Percentiles rank a stretch among this genome's conserved stretches.
Conservation (phyloP, 2,797 vertebrate genomes). For the Lepilemur ruficaudatus region DNA sequence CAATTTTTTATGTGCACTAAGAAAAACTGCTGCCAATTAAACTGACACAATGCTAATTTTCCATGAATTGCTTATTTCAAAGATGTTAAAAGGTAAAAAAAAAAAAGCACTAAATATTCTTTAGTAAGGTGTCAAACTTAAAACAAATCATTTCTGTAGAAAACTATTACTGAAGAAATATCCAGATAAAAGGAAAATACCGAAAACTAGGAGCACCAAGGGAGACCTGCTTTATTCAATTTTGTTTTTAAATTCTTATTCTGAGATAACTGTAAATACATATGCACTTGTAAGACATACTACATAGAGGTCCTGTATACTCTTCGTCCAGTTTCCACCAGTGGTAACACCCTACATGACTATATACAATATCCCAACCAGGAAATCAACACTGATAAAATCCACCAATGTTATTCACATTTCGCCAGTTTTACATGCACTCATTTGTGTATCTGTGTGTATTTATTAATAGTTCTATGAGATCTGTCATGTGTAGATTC, state of each 20-base stretch:
- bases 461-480: neutral
- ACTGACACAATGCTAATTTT: neutral
- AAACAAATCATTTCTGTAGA: slow-evolving; percentile 36
- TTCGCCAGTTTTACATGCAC: neutral
- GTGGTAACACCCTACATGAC: neutral
- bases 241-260: neutral
- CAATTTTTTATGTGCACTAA: neutral
- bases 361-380: neutral
- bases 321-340: neutral
- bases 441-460: neutral
- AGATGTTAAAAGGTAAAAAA: neutral
- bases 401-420: neutral
- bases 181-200: slow-evolving; percentile 19
- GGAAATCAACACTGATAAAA: neutral
- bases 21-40: neutral
- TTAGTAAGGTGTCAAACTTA: neutral
- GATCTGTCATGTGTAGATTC: neutral
- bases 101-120: neutral
- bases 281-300: neutral
- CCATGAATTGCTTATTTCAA: neutral
- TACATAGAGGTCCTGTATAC: neutral
- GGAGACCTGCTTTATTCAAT: neutral
- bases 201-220: neutral
- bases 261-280: neutral
- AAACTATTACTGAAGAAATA: slow-evolving; percentile 48